Evolutionary conservation across 2,113 vertebrate genomes (phyloP).

Genomic region (Aptenodytes forsteri): DNA sequence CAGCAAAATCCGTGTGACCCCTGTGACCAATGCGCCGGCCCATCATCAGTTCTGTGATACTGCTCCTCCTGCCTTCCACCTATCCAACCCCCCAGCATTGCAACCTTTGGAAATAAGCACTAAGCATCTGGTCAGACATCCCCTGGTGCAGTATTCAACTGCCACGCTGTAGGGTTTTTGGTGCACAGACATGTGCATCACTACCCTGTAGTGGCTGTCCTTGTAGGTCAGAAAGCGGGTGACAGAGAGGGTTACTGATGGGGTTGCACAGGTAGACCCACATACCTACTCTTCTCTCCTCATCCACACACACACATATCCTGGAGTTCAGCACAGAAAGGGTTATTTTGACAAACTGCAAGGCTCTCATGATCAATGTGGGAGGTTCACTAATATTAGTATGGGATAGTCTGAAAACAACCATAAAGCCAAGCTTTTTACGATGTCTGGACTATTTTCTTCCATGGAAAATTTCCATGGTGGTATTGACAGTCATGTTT

Average conservation of each 20-base stretch:
- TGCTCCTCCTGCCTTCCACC: neutral
- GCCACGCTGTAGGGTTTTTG: neutral
- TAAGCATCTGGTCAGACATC: neutral
- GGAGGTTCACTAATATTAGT: neutral
- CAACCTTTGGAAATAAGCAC: neutral
- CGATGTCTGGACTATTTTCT: neutral
- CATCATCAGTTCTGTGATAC: neutral
- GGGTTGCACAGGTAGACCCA: neutral
- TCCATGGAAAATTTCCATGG: neutral
- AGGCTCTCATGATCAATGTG: neutral
- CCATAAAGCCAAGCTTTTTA: neutral
- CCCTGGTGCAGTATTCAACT: neutral
- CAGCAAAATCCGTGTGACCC: neutral
- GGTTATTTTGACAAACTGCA: neutral
- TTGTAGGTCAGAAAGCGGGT: neutral
- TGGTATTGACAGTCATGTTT: neutral
- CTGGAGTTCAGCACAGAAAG: neutral
- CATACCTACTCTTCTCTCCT: neutral
- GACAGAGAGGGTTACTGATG: neutral
- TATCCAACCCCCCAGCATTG: neutral
- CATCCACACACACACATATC: neutral
- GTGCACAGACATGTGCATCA: neutral
- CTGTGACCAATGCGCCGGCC: fast-evolving
- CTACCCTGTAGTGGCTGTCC: neutral
- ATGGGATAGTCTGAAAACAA: neutral